Conservation (phyloP, 1,140 invertebrate species). For the Teleopsis dalmanni region DNA sequence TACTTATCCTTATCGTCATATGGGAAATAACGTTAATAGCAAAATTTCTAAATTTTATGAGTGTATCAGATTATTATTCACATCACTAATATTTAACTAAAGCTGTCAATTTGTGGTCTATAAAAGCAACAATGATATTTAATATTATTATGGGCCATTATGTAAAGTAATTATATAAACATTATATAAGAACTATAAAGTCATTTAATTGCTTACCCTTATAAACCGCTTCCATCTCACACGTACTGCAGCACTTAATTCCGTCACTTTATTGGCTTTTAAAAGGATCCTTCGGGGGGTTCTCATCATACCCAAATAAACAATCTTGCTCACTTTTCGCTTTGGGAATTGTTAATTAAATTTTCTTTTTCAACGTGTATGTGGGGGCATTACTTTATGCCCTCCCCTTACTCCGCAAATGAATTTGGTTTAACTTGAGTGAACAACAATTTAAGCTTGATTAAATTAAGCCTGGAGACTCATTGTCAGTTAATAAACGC, state of each 20-base stretch:
- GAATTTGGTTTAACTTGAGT: not conserved
- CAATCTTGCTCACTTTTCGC: not conserved
- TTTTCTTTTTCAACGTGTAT: constrained; percentile 1
- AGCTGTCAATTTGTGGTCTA: too few species aligned
- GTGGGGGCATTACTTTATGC: not conserved
- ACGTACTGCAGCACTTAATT: constrained; percentile 8
- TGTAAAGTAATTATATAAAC: too few species aligned
- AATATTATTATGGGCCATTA: too few species aligned
- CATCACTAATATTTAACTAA: too few species aligned
- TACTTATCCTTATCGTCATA: too few species aligned
- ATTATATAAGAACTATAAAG: too few species aligned
- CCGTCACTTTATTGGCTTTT: constrained; percentile 14
- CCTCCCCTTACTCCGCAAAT: not conserved
- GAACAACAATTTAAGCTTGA: constrained; percentile 6
- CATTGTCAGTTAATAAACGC: constrained; percentile 10
- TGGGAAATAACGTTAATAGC: too few species aligned
- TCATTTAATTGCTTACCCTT: too few species aligned
- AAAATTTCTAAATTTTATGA: too few species aligned
- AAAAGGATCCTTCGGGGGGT: constrained; percentile 2
- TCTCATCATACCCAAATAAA: not conserved
- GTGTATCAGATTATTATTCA: too few species aligned
- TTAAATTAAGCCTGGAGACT: constrained; percentile 11
- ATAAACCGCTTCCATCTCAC: too few species aligned
- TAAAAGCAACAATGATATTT: too few species aligned
- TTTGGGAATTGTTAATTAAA: constrained; percentile 9